These are phyloP conservation scores for Lysiphlebus fabarum DNA, from an alignment of 1,140 invertebrate genomes.

Conservation along the genomic window DNA sequence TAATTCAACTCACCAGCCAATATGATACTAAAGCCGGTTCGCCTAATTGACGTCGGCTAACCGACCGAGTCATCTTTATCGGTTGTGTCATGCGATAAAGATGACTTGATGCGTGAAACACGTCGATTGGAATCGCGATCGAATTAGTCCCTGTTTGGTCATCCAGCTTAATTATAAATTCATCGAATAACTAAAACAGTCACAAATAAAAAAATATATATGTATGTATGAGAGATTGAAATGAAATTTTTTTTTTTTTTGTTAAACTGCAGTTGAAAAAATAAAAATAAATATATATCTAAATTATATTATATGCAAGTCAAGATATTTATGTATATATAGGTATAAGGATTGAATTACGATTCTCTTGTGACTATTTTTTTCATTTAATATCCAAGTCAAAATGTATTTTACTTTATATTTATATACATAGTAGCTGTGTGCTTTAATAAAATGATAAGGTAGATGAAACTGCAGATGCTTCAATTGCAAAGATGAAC, in stretches of 20 bases:
- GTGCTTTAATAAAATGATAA: not conserved
- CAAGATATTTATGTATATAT: too few relatives aligned
- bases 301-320: too few relatives aligned
- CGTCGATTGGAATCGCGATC: constrained; percentile 25
- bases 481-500: constrained; percentile 31
- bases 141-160: constrained; percentile 21
- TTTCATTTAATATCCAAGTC: constrained; percentile 16
- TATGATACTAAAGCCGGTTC: constrained; percentile 6
- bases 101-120: constrained; percentile 25
- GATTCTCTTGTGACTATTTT: constrained; percentile 27
- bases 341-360: constrained; percentile 25
- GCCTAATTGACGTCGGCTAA: constrained; percentile 26
- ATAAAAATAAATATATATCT: too few relatives aligned
- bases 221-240: too few relatives aligned
- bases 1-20: constrained; percentile 14
- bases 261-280: too few relatives aligned
- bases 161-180: constrained; percentile 24
- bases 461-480: constrained; percentile 31
- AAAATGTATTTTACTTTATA: not conserved
- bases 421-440: not conserved
- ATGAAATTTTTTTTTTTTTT: too few relatives aligned
- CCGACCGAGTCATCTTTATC: constrained; percentile 27
- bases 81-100: constrained; percentile 20
- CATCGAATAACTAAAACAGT: constrained; percentile 11
- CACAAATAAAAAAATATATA: too few relatives aligned